phyloP scores from a whole-genome alignment of 1,140 invertebrate genomes.

The Luehdorfia chinensis region DNA sequence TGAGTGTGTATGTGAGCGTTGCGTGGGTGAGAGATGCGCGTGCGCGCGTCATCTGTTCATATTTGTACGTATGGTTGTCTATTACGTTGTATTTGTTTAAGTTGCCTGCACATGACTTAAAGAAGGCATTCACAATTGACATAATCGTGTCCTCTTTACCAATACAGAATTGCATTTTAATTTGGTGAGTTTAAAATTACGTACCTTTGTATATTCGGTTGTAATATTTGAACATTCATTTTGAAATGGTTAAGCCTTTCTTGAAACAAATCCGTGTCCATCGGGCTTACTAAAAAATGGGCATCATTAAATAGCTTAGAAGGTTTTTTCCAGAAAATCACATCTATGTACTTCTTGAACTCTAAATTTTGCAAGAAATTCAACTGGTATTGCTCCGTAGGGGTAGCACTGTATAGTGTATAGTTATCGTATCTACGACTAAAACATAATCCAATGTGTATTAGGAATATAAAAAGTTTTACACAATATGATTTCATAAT shows the following conservation, averaged over 20 bases:
- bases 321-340: conserved; percentile 52
- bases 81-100: no score
- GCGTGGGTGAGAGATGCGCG: no score
- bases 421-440: conserved; percentile 42
- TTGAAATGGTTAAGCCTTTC: conserved; percentile 46
- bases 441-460: conserved; percentile 28
- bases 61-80: no score
- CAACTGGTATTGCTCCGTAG: conserved; percentile 42
- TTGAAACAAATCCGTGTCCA: conserved; percentile 34
- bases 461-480: conserved; percentile 30
- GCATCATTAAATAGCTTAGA: conserved; percentile 42
- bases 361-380: conserved; percentile 50
- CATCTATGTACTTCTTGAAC: conserved; percentile 44
- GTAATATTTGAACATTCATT: conserved; percentile 28
- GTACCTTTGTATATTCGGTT: conserved; percentile 39
- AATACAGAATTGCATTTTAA: no score
- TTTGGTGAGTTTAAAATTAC: no score
- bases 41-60: no score
- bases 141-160: no score
- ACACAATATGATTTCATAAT: conserved; percentile 13
- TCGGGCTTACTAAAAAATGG: conserved; percentile 46
- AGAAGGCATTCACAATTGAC: no score
- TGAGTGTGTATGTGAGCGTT: no score
- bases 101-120: no score
- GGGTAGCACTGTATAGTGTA: conserved; percentile 32